phyloP scores from a whole-genome alignment of 2,797 vertebrate species.

The Rousettus madagascariensis region DNA sequence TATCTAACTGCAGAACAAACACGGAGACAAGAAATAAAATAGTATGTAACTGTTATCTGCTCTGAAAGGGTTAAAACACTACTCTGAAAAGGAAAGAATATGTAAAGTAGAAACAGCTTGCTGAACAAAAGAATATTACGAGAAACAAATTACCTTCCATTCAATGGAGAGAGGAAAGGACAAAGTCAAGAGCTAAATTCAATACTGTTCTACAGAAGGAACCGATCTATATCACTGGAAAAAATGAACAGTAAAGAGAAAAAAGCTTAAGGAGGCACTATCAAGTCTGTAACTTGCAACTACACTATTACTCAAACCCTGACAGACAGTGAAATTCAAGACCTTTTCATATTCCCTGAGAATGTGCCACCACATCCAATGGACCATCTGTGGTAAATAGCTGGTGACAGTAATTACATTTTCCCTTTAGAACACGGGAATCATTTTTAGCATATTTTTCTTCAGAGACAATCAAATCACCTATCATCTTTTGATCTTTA shows the following conservation, averaged over 20 bases:
- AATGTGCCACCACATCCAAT: neutral
- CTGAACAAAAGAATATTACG: neutral
- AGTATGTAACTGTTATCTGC: neutral
- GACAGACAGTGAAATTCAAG: neutral
- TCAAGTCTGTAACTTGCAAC: neutral
- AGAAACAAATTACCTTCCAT: neutral
- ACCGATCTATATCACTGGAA: neutral
- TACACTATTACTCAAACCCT: neutral
- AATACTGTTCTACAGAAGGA: neutral
- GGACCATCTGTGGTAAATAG: neutral
- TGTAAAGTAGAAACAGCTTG: neutral
- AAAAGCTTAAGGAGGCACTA: neutral
- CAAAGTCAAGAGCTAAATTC: neutral
- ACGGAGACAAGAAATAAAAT: neutral
- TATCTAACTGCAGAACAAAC: neutral
- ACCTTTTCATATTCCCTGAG: neutral
- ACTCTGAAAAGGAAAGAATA: neutral
- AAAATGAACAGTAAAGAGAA: neutral
- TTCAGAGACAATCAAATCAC: neutral
- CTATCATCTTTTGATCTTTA: neutral
- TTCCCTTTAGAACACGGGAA: neutral
- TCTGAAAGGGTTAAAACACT: neutral
- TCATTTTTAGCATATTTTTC: neutral
- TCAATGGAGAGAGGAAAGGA: neutral
- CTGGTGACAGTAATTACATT: neutral